Base-by-base conservation (phyloP, 37 sponge, comb jelly and placozoan genomes). In the Aplysina aerophoba region DNA sequence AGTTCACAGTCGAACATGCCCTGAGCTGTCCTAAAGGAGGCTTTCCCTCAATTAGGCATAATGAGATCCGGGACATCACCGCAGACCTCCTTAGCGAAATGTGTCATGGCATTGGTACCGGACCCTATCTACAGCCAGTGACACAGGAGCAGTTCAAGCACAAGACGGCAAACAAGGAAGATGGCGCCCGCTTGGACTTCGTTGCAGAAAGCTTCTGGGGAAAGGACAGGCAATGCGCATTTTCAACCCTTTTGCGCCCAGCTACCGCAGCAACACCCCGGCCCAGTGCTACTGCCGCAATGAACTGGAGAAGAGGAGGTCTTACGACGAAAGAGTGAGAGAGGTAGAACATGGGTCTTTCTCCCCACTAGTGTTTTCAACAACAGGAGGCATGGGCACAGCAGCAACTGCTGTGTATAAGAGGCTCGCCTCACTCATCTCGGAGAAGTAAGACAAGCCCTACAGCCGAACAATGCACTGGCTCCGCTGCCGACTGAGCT, bases 311-410 rank as follows among this genome's bases (percentile, higher is more conserved):
- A 67, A 67, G 22, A 67, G n/a, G 27, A 15, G 74, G 20, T 8
- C 74, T 11, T 73, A 73, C 37, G 74, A 73, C 21, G 40, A 73
- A 31, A 33, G 74, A 73, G 39, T 73, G 6, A 15, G 31, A 13
- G 74, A 73, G 39, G 74, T 73, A 14, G 39, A 73, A 73, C 74
- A 73, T 37, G 74, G 74, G 35, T 73, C 40, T 12, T 73, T 73
- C 74, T 38, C 37, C 14, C 37, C 37, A 15, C 30, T 73, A 8
- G 41, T 73, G 12, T 73, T 73, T 40, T 38, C 40, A 13, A 73
- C 74, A 12, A 73, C 40, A 34, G 74, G 74, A 8, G 20, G 74
- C 40, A 73, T 73, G 74, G 74, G 74, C 22, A 15, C 40, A 73
- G 40, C 31, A 11, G 74, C 74, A 8, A 38, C 74, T 5, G 37